A percentile compares a stretch with the other conserved stretches of the same genome.
Evolutionary conservation across 2,113 vertebrate species (phyloP).

Genomic region (Bujurquina vittata): DNA sequence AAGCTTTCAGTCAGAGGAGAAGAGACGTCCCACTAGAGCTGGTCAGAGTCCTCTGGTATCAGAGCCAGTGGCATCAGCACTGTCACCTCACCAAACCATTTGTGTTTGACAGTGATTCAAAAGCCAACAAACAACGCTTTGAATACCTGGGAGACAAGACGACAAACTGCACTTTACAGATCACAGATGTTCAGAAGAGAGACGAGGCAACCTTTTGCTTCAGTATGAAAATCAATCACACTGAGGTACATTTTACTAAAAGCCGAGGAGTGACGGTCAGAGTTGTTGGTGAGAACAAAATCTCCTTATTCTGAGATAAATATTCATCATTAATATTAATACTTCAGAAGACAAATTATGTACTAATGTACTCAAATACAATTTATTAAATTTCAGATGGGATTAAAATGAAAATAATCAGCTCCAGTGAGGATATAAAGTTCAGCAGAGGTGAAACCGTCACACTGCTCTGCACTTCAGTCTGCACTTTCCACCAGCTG

Average conservation of each 20-base stretch:
- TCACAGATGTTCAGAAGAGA: accelerated
- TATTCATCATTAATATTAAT: background rate
- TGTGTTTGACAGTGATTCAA: background rate
- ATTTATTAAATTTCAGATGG: accelerated
- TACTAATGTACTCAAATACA: too few relatives aligned
- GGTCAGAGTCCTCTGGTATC: slow-evolving; percentile 18
- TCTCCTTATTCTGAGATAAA: background rate
- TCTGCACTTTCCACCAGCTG: too few relatives aligned
- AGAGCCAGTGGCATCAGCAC: background rate
- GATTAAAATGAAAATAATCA: accelerated
- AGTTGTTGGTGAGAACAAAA: slow-evolving; percentile 28
- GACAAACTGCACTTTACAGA: slow-evolving; percentile 20
- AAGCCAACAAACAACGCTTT: background rate
- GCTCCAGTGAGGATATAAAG: background rate
- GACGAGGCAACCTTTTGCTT: background rate
- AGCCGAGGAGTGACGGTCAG: background rate
- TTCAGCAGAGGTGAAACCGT: background rate
- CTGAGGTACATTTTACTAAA: accelerated
- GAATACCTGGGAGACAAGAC: slow-evolving; percentile 38
- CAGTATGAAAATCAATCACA: background rate
- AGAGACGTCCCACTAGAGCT: background rate
- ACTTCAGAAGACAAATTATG: background rate
- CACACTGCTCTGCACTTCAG: background rate
- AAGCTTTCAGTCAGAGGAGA: accelerated
- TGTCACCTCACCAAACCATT: background rate